A percentile compares a stretch with the other conserved stretches of the same genome.
Evolutionary conservation across 2,113 vertebrate species (phyloP).

Genomic region (Helogale parvula): DNA sequence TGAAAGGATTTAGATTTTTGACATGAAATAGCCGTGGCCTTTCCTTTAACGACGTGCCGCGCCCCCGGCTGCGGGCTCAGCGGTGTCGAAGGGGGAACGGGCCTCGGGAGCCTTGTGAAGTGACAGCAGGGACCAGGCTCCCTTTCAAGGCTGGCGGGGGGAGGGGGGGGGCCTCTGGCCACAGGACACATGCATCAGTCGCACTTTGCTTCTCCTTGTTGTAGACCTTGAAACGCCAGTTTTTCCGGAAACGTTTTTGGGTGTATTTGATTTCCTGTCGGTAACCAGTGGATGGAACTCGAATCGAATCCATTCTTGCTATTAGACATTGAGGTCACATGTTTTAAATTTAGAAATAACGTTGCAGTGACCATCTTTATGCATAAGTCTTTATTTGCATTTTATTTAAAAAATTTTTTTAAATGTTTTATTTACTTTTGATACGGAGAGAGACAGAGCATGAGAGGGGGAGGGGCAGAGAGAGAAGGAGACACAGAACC

Average conservation of each 20-base stretch:
- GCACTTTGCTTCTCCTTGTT: background rate
- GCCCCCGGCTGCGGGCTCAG: conserved; percentile 69
- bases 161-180: fast-evolving
- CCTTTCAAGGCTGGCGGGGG: fast-evolving
- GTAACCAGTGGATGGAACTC: fast-evolving
- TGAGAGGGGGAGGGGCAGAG: too few relatives aligned
- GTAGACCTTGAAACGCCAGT: background rate
- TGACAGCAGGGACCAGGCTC: background rate
- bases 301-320: background rate
- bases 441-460: too few relatives aligned
- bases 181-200: fast-evolving
- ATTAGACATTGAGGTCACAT: background rate
- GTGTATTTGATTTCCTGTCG: background rate
- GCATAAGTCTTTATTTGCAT: background rate
- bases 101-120: conserved; percentile 43
- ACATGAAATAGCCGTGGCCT: conserved; percentile 56
- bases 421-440: too few relatives aligned
- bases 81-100: conserved; percentile 68
- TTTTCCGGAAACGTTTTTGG: background rate
- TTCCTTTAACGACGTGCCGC: conserved; percentile 78
- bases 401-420: background rate
- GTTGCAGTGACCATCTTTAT: background rate
- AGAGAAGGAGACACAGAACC: too few relatives aligned
- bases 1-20: conserved; percentile 57
- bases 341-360: background rate